Base-by-base conservation (phyloP, 1,140 invertebrate species). In the Apis laboriosa region DNA sequence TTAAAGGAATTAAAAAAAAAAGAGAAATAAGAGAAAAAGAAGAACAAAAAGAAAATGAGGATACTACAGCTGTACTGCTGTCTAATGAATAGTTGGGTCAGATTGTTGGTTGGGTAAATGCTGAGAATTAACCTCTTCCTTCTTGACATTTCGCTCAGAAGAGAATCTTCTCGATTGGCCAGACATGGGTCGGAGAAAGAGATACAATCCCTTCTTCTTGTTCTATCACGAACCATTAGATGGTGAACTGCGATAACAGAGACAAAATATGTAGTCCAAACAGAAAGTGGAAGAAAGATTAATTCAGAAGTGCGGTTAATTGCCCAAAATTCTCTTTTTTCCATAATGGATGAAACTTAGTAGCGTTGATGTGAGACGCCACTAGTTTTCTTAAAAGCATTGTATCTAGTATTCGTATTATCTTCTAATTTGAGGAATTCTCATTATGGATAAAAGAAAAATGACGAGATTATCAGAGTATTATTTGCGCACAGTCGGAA, bases 71-170 rank as follows among this genome's bases (percentile, higher is more conserved):
- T 85, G 86, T 87, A 90, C 89, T 91, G 84, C 89, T 75, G 89
- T 91, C 90, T 93, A 93, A 92, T 92, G 90, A 92, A 92, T 92
- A 91, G 90, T 92, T 90, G 86, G 91, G 83, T 88, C 88, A 89
- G 84, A 88, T 87, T 86, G 77, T 77, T 84, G 86, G 84, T 84
- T 87, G 77, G 84, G 86, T 88, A 90, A 91, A 92, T 87, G 87
- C 84, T 91, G 87, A 90, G 90, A 90, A 91, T 91, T 92, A 90
- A 91, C 89, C 88, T 89, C 86, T 88, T 86, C 83, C 84, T 90
- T 90, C 91, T 91, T 92, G 90, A 91, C 90, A 92, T 92, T 92
- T 92, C 79, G 88, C 85, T 89, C 85, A 68, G 83, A 85, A 85
- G 83, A 89, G 73, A 77, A 84, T 86, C 76, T 80, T 78, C 86